A percentile compares a stretch with the other conserved stretches of the same genome.
phyloP scores from a whole-genome alignment of 2,113 vertebrate species.

The Diglossa brunneiventris region DNA sequence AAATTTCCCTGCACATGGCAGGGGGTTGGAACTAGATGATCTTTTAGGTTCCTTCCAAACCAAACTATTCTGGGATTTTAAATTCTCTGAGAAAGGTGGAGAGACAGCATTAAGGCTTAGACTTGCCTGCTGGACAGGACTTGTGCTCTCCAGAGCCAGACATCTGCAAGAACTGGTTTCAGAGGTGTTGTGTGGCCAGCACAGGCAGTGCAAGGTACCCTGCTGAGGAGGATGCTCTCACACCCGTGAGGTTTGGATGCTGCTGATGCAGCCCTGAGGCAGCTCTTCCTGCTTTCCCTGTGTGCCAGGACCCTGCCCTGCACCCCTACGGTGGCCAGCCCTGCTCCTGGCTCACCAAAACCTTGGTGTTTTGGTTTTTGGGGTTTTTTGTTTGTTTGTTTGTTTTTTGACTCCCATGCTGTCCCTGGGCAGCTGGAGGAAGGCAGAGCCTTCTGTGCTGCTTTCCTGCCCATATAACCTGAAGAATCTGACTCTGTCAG shows the following conservation, averaged over 20 bases:
- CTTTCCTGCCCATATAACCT: background rate
- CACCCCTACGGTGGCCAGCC: fast-evolving
- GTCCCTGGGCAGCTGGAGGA: background rate
- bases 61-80: background rate
- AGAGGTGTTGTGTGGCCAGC: background rate
- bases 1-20: background rate
- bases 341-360: background rate
- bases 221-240: background rate
- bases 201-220: background rate
- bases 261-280: background rate
- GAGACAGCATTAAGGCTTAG: background rate
- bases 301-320: background rate
- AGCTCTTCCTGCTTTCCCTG: fast-evolving
- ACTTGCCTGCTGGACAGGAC: background rate
- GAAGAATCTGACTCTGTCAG: background rate
- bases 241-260: fast-evolving
- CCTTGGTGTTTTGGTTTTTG: no score
- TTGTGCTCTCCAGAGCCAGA: background rate
- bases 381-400: no score
- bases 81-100: background rate
- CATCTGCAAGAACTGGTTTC: background rate
- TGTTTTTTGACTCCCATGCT: fast-evolving
- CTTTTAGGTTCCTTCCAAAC: background rate
- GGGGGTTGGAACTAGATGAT: background rate
- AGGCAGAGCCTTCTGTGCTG: background rate